Conservation (phyloP, 2,113 vertebrate species). For the Oxygymnocypris stewartii region DNA sequence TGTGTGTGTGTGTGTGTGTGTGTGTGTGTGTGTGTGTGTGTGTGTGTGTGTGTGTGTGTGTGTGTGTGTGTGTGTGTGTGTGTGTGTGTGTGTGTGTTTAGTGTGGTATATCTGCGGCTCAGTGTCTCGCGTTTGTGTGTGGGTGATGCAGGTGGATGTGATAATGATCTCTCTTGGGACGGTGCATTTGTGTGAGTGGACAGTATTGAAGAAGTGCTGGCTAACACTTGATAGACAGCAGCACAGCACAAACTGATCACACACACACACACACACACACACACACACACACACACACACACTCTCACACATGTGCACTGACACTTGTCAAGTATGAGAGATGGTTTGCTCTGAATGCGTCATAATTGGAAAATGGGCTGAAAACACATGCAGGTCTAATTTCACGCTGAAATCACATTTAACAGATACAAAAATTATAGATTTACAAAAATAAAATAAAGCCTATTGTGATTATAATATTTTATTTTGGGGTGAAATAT, state of each 20-base stretch:
- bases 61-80: slow-evolving; percentile 14
- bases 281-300: too few relatives aligned
- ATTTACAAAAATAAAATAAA: neutral
- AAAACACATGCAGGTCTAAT: neutral
- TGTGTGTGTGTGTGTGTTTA: slow-evolving; percentile 22
- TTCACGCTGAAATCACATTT: neutral
- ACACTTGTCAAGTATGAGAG: slow-evolving; percentile 38
- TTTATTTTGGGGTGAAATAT: neutral
- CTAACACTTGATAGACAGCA: slow-evolving; percentile 3
- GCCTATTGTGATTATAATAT: neutral
- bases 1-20: slow-evolving; percentile 27
- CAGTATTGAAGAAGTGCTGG: slow-evolving; percentile 33
- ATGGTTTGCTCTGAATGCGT: slow-evolving; percentile 13
- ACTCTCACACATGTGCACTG: slow-evolving; percentile 20
- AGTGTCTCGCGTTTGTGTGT: neutral
- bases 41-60: neutral
- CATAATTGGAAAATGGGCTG: neutral
- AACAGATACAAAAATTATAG: neutral
- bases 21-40: slow-evolving; percentile 36
- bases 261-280: slow-evolving; percentile 18
- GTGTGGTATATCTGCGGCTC: neutral
- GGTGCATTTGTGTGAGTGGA: neutral
- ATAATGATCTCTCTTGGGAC: slow-evolving; percentile 50
- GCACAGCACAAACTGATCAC: neutral
- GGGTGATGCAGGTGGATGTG: slow-evolving; percentile 40